These are phyloP conservation scores for Ophiodon elongatus DNA, from an alignment of 2,113 vertebrate species.

Conservation along the genomic window DNA sequence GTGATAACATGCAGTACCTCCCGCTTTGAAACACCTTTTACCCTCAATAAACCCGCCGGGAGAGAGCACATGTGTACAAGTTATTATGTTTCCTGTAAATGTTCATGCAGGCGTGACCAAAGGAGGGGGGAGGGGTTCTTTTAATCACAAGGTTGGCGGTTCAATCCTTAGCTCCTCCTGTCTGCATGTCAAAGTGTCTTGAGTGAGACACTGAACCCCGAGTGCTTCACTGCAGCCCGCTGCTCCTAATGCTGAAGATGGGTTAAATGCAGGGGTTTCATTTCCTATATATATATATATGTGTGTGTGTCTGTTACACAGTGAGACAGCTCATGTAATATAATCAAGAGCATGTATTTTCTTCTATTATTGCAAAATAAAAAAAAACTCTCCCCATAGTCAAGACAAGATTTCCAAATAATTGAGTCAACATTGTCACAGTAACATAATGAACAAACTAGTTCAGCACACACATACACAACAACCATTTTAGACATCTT, in stretches of 20 bases:
- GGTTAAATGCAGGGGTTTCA: not conserved
- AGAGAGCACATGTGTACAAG: not conserved
- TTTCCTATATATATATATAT: too few species aligned
- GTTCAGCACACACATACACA: not conserved
- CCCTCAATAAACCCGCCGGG: constrained; percentile 33
- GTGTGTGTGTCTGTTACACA: not conserved
- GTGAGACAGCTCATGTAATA: not conserved
- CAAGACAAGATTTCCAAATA: not conserved
- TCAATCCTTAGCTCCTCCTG: too few species aligned
- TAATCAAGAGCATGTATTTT: too few species aligned
- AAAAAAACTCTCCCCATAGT: not conserved
- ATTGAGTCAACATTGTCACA: not conserved
- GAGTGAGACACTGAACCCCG: too few species aligned
- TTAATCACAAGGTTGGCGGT: too few species aligned
- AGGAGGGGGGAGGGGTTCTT: too few species aligned
- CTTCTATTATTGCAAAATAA: not conserved
- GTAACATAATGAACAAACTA: not conserved
- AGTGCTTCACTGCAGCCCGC: too few species aligned
- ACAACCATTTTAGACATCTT: not conserved
- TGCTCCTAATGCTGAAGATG: not conserved
- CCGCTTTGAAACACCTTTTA: constrained; percentile 36
- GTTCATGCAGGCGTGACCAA: not conserved
- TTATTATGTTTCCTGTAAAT: constrained; percentile 21
- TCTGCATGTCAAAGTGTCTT: too few species aligned
- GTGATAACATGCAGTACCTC: constrained; percentile 54